phyloP scores from a whole-genome alignment of 2,797 vertebrate genomes.

The Lindbergichthys nudifrons region DNA sequence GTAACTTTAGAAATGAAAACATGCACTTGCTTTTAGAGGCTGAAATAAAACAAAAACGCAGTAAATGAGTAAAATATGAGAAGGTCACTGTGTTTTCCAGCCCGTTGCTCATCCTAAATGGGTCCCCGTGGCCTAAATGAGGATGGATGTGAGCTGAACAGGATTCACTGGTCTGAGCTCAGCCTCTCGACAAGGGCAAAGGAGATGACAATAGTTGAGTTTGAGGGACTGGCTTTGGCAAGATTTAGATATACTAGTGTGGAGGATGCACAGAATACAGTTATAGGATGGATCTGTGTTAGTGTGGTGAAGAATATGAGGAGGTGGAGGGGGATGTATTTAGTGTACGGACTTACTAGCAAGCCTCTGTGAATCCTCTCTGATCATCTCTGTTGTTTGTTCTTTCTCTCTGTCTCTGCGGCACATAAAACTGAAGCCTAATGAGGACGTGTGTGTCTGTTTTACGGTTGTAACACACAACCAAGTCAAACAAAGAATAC shows the following conservation, averaged over 20 bases:
- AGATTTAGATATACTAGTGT: conserved; percentile 34
- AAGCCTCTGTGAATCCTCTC: conserved; percentile 27
- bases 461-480: not conserved
- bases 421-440: conserved; percentile 29
- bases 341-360: conserved; percentile 46
- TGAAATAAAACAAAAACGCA: conserved; percentile 63
- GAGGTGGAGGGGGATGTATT: conserved; percentile 49
- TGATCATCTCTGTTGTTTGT: conserved; percentile 38
- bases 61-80: conserved; percentile 75
- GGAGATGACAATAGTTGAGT: conserved; percentile 36
- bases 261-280: conserved; percentile 52
- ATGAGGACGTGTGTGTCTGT: conserved; percentile 21
- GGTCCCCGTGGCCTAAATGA: conserved; percentile 74
- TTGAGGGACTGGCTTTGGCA: conserved; percentile 23
- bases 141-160: conserved; percentile 73
- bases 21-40: conserved; percentile 32
- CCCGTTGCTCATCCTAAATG: conserved; percentile 75
- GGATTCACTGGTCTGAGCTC: conserved; percentile 64
- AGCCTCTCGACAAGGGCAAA: conserved; percentile 63
- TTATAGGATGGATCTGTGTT: conserved; percentile 28
- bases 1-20: conserved; percentile 58
- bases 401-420: conserved; percentile 2
- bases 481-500: not conserved
- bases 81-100: conserved; percentile 80
- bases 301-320: conserved; percentile 23